Conservation (phyloP, 1,140 invertebrate genomes). For the Brachionus asplanchnoidis region DNA sequence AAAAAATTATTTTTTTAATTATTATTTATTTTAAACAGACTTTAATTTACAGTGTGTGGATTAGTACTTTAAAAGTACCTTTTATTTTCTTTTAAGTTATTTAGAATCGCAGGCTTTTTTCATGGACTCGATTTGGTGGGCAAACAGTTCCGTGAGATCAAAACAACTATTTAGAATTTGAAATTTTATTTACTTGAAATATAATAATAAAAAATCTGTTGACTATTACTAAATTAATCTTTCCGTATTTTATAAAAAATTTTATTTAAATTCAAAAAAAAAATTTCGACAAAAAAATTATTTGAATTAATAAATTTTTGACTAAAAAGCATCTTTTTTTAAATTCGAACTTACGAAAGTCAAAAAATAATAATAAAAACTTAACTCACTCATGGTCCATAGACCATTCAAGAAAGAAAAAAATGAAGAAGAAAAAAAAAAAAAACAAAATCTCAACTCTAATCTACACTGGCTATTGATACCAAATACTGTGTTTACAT, state of each 20-base stretch:
- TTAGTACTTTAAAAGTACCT: too few species aligned
- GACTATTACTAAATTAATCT: background rate
- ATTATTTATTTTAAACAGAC: too few species aligned
- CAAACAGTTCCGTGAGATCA: too few species aligned
- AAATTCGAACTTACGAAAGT: background rate
- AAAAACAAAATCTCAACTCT: background rate
- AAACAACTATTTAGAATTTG: too few species aligned
- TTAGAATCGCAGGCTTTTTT: too few species aligned
- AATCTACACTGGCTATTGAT: background rate
- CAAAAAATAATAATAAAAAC: background rate
- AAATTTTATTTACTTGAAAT: too few species aligned
- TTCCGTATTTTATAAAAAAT: background rate
- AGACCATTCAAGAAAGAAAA: background rate
- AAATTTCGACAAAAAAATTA: background rate
- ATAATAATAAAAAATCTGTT: too few species aligned
- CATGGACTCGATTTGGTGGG: too few species aligned
- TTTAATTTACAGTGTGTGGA: too few species aligned
- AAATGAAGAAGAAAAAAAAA: background rate
- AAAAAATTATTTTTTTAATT: too few species aligned
- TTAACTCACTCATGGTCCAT: background rate
- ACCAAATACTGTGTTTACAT: constrained; percentile 20
- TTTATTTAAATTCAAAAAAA: background rate
- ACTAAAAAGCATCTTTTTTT: background rate
- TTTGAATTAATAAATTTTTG: background rate
- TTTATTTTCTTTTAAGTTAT: too few species aligned